phyloP scores from a whole-genome alignment of 2,797 vertebrate species.

The Thamnophis elegans region DNA sequence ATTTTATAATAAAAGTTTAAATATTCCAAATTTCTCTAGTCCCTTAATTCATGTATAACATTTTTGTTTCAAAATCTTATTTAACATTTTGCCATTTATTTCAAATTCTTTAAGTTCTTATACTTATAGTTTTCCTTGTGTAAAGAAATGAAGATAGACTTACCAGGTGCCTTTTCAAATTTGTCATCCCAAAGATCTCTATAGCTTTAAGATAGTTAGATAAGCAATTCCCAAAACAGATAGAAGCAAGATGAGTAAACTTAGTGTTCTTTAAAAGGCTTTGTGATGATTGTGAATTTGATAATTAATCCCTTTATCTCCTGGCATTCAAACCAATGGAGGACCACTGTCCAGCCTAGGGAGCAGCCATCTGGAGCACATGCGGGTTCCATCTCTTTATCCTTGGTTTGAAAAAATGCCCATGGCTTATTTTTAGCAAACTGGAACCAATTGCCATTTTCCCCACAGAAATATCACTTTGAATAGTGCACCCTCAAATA shows the following conservation, averaged over 20 bases:
- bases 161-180: neutral
- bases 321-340: neutral
- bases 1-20: neutral
- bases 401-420: neutral
- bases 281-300: neutral
- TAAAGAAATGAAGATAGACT: neutral
- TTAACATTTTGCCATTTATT: neutral
- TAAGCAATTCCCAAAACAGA: neutral
- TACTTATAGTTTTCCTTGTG: neutral
- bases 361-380: neutral
- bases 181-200: neutral
- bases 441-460: neutral
- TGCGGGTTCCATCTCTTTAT: neutral
- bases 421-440: neutral
- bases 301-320: neutral
- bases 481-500: neutral
- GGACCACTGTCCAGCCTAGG: too few relatives aligned
- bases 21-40: neutral
- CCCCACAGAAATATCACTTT: neutral
- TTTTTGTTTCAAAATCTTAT: neutral
- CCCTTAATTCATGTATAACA: neutral
- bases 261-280: neutral
- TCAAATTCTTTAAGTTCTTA: neutral
- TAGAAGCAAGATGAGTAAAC: neutral
- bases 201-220: neutral